Base-by-base conservation (phyloP, 2,797 vertebrate genomes). In the Amazonetta brasiliensis region DNA sequence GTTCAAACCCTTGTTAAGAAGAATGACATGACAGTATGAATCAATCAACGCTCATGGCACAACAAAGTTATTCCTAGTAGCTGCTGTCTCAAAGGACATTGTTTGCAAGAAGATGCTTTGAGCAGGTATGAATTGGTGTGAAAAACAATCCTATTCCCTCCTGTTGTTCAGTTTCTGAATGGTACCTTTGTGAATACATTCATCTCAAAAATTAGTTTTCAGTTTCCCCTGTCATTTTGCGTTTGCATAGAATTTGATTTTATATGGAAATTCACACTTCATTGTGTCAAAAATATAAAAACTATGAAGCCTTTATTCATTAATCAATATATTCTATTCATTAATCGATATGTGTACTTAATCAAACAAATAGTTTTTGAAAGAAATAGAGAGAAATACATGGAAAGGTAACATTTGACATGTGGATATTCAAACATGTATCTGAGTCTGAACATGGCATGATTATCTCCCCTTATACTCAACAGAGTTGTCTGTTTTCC, bases 241-340 rank as follows among this genome's bases (percentile, higher is more conserved):
- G 12, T 22, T 48, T 46, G 39, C 20, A 9, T 6, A 59, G 39
- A 17, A 31, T 13, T 54, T 83, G n/a, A 50, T 80, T 71, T 93
- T 67, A 8, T 48, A 33, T 0, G 0, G 25, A 74, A 6, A 63
- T 33, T 13, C 0, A 1, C 54, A 28, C 7, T 74, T 35, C 16
- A 54, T 19, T 72, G 30, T 76, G 55, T n/a, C 50, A 68, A 11
- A 68, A 56, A 64, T 37, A 59, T 5, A 48, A 54, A 66, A 86
- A 7, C 11, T 46, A 46, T 35, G 11, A 80, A 50, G 8, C 5
- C 9, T 1, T 83, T 35, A 56, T 35, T 88, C 8, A 23, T 39
- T 23, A 59, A 75, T n/a, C 5, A n/a, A 8, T 52, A 56, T 9
- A 43, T 43, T 1, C 74, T 35, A 56, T 33, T 88, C 9, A 21